Evolutionary conservation across 37 sponge, comb jelly and placozoan genomes (phyloP), one percentile per base, ranked within the genome.

Genomic region (Chondrosia reniformis): DNA sequence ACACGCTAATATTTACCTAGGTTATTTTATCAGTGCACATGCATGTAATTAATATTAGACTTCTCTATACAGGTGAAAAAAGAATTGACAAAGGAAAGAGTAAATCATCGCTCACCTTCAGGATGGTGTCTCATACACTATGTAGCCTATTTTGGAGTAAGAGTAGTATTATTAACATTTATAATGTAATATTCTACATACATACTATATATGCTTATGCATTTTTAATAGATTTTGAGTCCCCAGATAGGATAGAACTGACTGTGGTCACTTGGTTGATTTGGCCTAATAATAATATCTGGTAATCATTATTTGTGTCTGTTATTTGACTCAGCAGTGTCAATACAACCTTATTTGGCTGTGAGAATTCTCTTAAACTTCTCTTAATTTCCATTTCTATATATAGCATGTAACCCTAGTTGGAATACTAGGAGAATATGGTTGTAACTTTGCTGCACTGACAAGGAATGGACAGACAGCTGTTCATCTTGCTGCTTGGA

Each of bases 81-180:
- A 7, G 36, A 69, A 24, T 38, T 69, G 41, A 69, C 72, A 24
- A 10, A 31, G n/a, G 72, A 36, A 43, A 9, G 3, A 5, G 72
- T 44, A 24, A 69, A 69, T 25, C 41, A 69, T 40, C 72, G 41
- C 15, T 39, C 37, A 4, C 32, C 32, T 44, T 43, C 13, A 25
- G 72, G 72, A 69, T 69, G 72, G 72, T 69, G 41, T 69, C 43
- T 69, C 1, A 44, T 40, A 2, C 72, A 69, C 43, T 69, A 69
- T 40, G 72, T 44, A 4, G 76, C 56, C 34, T 75, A 55, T 24
- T 36, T 43, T 28, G 54, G 76, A 33, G 76, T 75, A 31, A 49
- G 76, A 24, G 49, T 40, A 27, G 10, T 10, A 24, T 19, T 63
- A 25, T 19, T 19, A 19, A 49, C 15, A 19, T 49, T 49, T 49